Base-by-base conservation (phyloP, 2,113 vertebrate species). In the Catharus minimus region DNA sequence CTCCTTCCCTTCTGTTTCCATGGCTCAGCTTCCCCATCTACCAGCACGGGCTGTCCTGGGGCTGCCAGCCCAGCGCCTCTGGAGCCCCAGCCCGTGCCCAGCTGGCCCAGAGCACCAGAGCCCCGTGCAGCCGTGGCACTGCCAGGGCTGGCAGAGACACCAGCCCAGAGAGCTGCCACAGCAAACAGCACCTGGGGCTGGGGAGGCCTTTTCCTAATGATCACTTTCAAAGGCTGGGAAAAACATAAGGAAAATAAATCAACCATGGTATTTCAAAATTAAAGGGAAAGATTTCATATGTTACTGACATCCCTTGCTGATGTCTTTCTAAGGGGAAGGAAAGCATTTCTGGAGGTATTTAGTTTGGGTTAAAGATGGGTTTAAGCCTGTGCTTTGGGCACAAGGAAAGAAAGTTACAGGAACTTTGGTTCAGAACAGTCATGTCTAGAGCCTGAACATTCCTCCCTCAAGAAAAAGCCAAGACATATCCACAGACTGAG, bases 311-410 rank as follows among this genome's bases (percentile, higher is more conserved):
- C 11, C 36, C 26, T 21, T n/a, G 17, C 28, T 47, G 52, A 26
- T 69, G 61, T 71, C 1, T 58, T 73, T 71, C 13, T 41, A 52
- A 50, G 20, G 12, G 36, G 19, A 78, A 75, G 46, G 53, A 76
- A 76, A 74, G 46, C 49, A 24, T 46, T 91, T 50, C 64, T 52
- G 23, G 41, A 62, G 79, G 22, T 86, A 30, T 88, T 88, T 73
- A 61, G 26, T 36, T 86, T 83, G 80, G 47, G 32, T 53, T 86
- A 73, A 82, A 52, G 52, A 38, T 39, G n/a, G 30, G 10, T 24
- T 80, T 71, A 60, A 81, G 22, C 56, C n/a, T 33, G n/a, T 81
- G 30, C 56, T 94, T 71, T 60, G 39, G 27, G 55, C 30, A 14
- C 32, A 52, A 56, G 47, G 47, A 82, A 47, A 91, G 52, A 83